Percentiles rank a stretch among this genome's conserved stretches.
Conservation (phyloP, 2,888 invertebrate species). For the Brachylomia viminalis region DNA sequence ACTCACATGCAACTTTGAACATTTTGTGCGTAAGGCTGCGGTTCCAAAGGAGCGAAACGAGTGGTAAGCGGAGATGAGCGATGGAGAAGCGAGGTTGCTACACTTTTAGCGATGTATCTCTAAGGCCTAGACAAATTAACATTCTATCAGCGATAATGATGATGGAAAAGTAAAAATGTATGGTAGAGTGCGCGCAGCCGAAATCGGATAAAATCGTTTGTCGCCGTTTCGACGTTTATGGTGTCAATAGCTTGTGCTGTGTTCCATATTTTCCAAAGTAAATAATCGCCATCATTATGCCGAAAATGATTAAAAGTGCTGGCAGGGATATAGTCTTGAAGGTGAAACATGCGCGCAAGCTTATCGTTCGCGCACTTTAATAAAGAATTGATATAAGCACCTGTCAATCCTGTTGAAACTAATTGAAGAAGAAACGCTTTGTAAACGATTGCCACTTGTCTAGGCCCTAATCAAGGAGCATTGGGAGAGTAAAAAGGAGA, state of each 20-base stretch:
- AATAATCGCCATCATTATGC: too few species aligned
- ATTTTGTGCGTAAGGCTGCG: neutral
- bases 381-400: too few species aligned
- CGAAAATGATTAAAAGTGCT: too few species aligned
- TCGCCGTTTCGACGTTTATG: too few species aligned
- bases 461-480: neutral
- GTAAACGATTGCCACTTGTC: neutral
- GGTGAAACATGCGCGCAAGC: too few species aligned
- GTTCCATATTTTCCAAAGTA: too few species aligned
- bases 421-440: neutral
- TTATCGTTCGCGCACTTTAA: too few species aligned
- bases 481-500: too few species aligned
- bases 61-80: neutral
- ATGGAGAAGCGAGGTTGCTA: neutral
- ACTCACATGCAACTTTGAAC: neutral
- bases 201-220: too few species aligned
- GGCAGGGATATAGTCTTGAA: too few species aligned
- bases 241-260: too few species aligned
- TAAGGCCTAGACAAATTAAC: neutral
- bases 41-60: neutral
- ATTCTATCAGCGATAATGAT: neutral
- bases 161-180: neutral
- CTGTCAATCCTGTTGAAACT: neutral
- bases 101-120: neutral
- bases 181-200: too few species aligned